Evolutionary conservation across 2,113 vertebrate species (phyloP).

Genomic region (Xiphorhynchus elegans): DNA sequence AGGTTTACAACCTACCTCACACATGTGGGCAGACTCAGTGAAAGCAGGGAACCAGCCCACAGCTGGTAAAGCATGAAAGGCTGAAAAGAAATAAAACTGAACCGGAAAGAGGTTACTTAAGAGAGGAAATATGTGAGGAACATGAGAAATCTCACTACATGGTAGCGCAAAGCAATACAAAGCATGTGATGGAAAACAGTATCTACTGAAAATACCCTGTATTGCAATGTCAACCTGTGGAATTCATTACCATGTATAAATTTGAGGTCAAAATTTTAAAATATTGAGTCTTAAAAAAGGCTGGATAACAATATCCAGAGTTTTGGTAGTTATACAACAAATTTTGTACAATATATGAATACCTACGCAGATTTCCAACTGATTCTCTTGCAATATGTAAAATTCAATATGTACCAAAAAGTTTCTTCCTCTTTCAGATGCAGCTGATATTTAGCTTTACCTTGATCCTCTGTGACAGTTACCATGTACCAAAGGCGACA

Average conservation of each 20-base stretch:
- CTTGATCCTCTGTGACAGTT: neutral
- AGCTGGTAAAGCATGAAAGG: neutral
- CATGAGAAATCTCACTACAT: neutral
- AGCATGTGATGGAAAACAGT: neutral
- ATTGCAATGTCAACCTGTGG: neutral
- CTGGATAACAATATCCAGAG: neutral
- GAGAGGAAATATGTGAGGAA: neutral
- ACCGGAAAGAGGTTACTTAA: neutral
- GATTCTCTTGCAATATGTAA: neutral
- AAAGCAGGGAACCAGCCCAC: neutral
- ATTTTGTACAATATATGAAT: neutral
- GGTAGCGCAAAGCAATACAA: neutral
- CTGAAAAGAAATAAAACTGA: neutral
- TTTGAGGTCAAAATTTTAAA: neutral
- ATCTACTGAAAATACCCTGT: neutral
- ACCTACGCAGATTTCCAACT: neutral
- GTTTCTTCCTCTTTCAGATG: neutral
- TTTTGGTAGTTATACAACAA: neutral
- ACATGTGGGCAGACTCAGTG: neutral
- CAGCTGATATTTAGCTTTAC: neutral
- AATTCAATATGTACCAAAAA: neutral
- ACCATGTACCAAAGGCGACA: neutral
- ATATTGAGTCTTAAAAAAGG: neutral
- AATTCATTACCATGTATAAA: neutral
- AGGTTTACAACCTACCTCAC: neutral